Base-by-base conservation (phyloP, 2,888 invertebrate species). In the Andricus quercusramuli region DNA sequence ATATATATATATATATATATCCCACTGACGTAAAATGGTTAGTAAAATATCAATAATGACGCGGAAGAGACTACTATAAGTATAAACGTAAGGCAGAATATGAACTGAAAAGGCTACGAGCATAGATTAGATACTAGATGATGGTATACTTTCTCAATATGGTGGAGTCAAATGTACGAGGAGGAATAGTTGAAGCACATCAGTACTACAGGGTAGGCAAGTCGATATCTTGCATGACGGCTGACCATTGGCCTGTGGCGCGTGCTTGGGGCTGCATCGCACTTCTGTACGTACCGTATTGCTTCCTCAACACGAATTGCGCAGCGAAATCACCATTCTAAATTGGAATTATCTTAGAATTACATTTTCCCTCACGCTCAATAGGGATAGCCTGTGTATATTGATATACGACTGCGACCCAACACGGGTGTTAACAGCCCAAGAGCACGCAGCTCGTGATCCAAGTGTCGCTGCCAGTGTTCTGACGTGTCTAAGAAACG, bases 261-360 rank as follows among this genome's bases (percentile, higher is more conserved):
- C 83, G 82, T 85, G 84, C 80, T 80, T 81, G 78, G 81, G 83
- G 83, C 81, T 84, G 77, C 82, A 81, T 84, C 81, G 82, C 79
- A 74, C 65, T 74, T 79, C 70, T 79, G 78, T 76, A 77, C 41
- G 79, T 82, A 83, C 80, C 80, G 79, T 83, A 84, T 84, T 88
- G 87, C 88, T 89, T 88, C 85, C 88, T 85, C 85, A 83, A 89
- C 89, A 89, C 86, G 86, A 89, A 89, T 88, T 88, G 88, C 87
- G 88, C 88, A 88, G 85, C 88, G 85, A 87, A 89, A 89, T 89
- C 87, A 86, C 88, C 85, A 87, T 87, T 89, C 86, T 87, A 89
- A 88, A 89, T 89, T 88, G 86, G 87, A 89, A 89, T 89, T 89
- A 89, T 88, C 85, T 87, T 86, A 83, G 84, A 89, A 89, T 89